phyloP scores from a whole-genome alignment of 2,888 invertebrate species.

The Standfussiana lucernea region DNA sequence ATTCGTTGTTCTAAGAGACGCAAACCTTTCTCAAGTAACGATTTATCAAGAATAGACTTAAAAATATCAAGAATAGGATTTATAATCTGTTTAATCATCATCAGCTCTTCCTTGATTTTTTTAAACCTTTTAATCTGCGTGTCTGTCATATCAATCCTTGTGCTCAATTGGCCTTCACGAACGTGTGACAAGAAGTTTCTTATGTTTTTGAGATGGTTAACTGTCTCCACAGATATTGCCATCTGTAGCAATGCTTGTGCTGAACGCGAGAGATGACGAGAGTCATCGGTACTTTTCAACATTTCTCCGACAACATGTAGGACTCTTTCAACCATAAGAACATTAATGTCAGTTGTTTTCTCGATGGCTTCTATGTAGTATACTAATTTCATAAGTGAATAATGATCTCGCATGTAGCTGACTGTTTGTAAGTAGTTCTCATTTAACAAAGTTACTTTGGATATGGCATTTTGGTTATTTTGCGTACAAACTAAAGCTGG shows the following conservation, averaged over 20 bases:
- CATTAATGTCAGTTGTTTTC: background rate
- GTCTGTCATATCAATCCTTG: slow-evolving; percentile 15
- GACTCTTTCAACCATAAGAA: slow-evolving; percentile 45
- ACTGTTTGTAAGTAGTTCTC: slow-evolving; percentile 27
- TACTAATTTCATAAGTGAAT: slow-evolving; percentile 38
- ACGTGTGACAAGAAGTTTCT: slow-evolving; percentile 30
- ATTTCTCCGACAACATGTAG: slow-evolving; percentile 56
- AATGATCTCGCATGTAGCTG: slow-evolving; percentile 37
- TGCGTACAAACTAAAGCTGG: background rate
- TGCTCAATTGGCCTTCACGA: slow-evolving; percentile 17
- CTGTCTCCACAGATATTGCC: slow-evolving; percentile 19
- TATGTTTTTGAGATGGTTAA: slow-evolving; percentile 17
- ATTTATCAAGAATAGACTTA: slow-evolving; percentile 35
- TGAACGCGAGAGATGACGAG: slow-evolving; percentile 24
- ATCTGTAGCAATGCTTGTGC: slow-evolving; percentile 34
- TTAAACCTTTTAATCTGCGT: slow-evolving; percentile 1
- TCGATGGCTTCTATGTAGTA: slow-evolving; percentile 28
- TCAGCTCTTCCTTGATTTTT: slow-evolving; percentile 13
- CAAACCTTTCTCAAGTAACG: slow-evolving; percentile 37
- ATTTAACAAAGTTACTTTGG: background rate
- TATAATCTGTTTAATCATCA: slow-evolving; percentile 5
- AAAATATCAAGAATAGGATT: slow-evolving; percentile 24
- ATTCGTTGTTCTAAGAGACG: slow-evolving; percentile 3
- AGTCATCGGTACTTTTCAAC: slow-evolving; percentile 23
- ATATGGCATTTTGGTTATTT: too few relatives aligned